These are phyloP conservation scores for Drosophila navojoa DNA, from an alignment of 1,140 invertebrate genomes.

Conservation along the genomic window DNA sequence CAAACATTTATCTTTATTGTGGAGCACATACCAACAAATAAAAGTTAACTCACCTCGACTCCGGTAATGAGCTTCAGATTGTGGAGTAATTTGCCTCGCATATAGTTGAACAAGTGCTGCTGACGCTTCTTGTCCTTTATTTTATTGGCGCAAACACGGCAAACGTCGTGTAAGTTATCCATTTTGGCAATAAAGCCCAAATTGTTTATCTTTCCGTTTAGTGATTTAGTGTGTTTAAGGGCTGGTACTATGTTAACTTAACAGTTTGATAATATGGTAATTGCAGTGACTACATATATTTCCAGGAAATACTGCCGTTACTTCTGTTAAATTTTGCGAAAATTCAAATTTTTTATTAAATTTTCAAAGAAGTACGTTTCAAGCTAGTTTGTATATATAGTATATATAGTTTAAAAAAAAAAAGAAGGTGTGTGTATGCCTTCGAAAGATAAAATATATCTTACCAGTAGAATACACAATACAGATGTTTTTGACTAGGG, in stretches of 20 bases:
- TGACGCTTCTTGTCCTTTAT: constrained; percentile 53
- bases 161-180: constrained; percentile 49
- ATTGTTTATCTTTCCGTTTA: neutral
- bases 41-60: constrained; percentile 45
- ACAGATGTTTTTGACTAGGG: constrained; percentile 1
- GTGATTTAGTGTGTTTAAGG: neutral
- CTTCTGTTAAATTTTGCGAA: neutral
- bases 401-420: too few species aligned
- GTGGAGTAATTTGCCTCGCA: constrained; percentile 46
- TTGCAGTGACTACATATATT: neutral
- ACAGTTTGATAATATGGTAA: neutral
- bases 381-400: too few species aligned
- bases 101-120: constrained; percentile 52
- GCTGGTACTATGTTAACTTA: neutral
- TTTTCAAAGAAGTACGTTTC: too few species aligned
- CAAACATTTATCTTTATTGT: neutral
- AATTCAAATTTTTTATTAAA: too few species aligned
- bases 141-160: constrained; percentile 62
- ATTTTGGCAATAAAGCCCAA: constrained; percentile 29
- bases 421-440: too few species aligned
- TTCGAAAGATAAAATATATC: neutral
- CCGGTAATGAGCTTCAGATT: constrained; percentile 62
- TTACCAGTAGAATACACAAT: neutral
- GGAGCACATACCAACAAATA: neutral
- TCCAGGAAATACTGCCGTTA: neutral